A percentile compares a stretch with the other conserved stretches of the same genome.
phyloP scores from a whole-genome alignment of 2,888 invertebrate species.

The Margaritifera margaritifera region DNA sequence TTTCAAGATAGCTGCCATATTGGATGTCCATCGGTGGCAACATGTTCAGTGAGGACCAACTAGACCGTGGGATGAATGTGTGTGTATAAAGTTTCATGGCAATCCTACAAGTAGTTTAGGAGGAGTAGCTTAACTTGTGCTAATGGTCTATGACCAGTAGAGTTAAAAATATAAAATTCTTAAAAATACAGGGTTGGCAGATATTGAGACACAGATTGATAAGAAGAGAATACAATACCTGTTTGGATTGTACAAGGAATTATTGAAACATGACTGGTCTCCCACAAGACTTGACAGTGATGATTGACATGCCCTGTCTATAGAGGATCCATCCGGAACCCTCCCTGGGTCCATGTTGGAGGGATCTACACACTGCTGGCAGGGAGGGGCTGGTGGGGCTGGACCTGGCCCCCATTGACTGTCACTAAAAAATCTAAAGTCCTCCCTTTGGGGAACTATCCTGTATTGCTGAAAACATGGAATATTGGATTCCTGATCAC shows the following conservation, averaged over 20 bases:
- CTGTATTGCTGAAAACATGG: conserved; percentile 43
- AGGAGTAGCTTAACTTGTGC: too few species aligned
- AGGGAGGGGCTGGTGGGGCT: conserved; percentile 23
- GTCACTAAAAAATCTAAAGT: conserved; percentile 22
- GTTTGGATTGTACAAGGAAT: conserved; percentile 41
- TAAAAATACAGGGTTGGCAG: too few species aligned
- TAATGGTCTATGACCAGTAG: too few species aligned
- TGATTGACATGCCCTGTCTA: conserved; percentile 76
- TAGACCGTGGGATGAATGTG: too few species aligned
- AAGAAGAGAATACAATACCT: conserved; percentile 7
- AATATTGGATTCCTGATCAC: conserved; percentile 44
- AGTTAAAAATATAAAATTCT: too few species aligned
- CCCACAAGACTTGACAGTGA: conserved; percentile 72
- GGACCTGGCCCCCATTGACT: conserved; percentile 38
- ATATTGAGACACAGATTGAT: too few species aligned
- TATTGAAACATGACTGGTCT: conserved; percentile 37
- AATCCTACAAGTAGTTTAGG: too few species aligned
- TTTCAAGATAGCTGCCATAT: too few species aligned
- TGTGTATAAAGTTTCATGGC: too few species aligned
- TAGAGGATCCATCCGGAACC: conserved; percentile 55
- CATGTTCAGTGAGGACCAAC: too few species aligned
- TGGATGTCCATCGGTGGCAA: too few species aligned
- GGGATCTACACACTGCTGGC: conserved; percentile 33
- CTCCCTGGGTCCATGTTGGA: conserved; percentile 28
- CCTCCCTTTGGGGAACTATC: conserved; percentile 34